phyloP scores from a whole-genome alignment of 2,888 invertebrate genomes.

The Boloria selene region DNA sequence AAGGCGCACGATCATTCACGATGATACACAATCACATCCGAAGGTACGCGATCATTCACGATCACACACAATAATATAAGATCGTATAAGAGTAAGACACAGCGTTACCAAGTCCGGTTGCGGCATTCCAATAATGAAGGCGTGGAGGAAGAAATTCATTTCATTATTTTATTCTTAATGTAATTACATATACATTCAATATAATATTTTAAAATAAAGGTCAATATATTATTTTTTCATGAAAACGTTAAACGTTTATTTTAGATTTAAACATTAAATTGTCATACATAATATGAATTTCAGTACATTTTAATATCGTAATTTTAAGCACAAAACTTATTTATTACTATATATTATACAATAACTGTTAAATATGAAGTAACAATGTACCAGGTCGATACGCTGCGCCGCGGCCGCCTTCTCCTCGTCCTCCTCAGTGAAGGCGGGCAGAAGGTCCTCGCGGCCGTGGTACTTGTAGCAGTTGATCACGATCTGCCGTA shows the following conservation, averaged over 20 bases:
- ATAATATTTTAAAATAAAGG: no score
- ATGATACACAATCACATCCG: neutral
- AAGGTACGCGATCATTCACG: neutral
- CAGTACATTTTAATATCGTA: neutral
- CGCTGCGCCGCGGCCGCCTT: slow-evolving; percentile 66
- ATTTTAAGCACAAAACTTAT: neutral
- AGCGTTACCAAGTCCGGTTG: slow-evolving; percentile 60
- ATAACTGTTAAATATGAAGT: no score
- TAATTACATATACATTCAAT: no score
- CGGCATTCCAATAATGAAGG: slow-evolving; percentile 58
- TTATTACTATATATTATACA: slow-evolving; percentile 15
- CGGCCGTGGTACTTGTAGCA: slow-evolving; percentile 99
- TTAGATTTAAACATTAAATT: no score
- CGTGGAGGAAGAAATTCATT: slow-evolving; percentile 42
- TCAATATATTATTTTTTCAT: no score
- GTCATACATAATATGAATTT: no score
- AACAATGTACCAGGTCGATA: slow-evolving; percentile 33
- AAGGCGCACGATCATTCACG: neutral
- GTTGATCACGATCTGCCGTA: slow-evolving; percentile 97
- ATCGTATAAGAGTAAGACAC: neutral
- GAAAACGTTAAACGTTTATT: no score
- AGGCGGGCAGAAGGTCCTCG: slow-evolving; percentile 96
- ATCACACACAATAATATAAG: neutral
- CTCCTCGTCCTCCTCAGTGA: slow-evolving; percentile 95
- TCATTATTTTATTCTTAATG: neutral